These are phyloP conservation scores for Penaeus monodon DNA, from an alignment of 2,888 invertebrate species.

Conservation along the genomic window DNA sequence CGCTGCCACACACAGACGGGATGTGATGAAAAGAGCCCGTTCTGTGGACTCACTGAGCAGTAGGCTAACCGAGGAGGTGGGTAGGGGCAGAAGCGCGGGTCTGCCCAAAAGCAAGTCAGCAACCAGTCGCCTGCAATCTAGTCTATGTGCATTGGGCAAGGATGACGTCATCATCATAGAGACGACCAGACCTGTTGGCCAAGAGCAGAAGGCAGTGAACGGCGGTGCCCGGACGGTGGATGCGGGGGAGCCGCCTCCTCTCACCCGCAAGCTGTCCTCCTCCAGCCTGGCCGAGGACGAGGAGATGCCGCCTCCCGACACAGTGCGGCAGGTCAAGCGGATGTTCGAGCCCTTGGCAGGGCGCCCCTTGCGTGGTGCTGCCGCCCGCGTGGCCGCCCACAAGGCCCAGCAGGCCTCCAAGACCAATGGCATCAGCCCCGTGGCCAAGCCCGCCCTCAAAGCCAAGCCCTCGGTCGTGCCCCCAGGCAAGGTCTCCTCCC, in stretches of 20 bases:
- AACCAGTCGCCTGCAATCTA: slow-evolving; percentile 64
- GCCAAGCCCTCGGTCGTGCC: slow-evolving; percentile 63
- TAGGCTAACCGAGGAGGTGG: slow-evolving; percentile 47
- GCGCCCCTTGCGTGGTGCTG: slow-evolving; percentile 32
- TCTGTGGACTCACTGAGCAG: slow-evolving; percentile 80
- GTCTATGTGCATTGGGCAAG: slow-evolving; percentile 66
- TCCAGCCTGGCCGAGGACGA: slow-evolving; percentile 73
- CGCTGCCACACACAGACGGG: slow-evolving; percentile 44
- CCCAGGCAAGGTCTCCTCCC: slow-evolving; percentile 65
- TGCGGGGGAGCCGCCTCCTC: slow-evolving; percentile 34
- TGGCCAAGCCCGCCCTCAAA: slow-evolving; percentile 57
- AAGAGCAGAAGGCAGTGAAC: slow-evolving; percentile 40
- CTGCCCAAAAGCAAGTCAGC: slow-evolving; percentile 64
- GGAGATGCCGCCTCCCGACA: slow-evolving; percentile 89
- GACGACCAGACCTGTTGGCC: slow-evolving; percentile 44
- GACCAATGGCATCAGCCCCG: slow-evolving; percentile 46
- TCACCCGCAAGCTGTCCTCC: slow-evolving; percentile 28
- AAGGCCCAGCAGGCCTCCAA: slow-evolving; percentile 59
- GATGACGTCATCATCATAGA: slow-evolving; percentile 69
- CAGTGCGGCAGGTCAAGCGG: slow-evolving; percentile 86
- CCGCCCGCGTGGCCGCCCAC: slow-evolving; percentile 67
- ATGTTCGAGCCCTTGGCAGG: slow-evolving; percentile 79
- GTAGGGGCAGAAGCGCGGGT: slow-evolving; percentile 20
- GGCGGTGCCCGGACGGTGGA: slow-evolving; percentile 10
- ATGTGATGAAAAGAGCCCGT: slow-evolving; percentile 79